Conservation (phyloP, 2,113 vertebrate species). For the Hippocampus guttulatus region DNA sequence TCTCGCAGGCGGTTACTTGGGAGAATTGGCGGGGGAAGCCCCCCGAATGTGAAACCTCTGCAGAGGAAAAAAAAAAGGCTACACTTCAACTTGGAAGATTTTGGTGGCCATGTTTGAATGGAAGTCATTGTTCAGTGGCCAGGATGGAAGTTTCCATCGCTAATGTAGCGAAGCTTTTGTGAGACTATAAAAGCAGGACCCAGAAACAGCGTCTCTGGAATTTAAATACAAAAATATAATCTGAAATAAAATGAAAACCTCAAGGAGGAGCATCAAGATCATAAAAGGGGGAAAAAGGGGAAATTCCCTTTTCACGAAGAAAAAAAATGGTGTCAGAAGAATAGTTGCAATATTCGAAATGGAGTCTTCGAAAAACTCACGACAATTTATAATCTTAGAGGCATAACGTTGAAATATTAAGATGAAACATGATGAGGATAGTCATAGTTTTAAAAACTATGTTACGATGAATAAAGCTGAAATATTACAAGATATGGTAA, state of each 20-base stretch:
- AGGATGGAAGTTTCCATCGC: slow-evolving; percentile 55
- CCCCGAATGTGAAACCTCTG: slow-evolving; percentile 44
- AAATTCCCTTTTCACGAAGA: background rate
- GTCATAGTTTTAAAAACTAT: background rate
- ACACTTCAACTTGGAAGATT: slow-evolving; percentile 34
- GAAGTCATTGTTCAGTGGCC: slow-evolving; percentile 58
- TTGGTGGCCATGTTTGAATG: slow-evolving; percentile 55
- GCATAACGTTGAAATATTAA: background rate
- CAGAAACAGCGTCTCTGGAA: background rate
- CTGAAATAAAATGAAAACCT: background rate
- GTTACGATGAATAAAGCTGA: background rate
- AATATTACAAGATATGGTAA: background rate
- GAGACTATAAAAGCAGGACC: background rate
- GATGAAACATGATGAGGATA: background rate
- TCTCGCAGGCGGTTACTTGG: slow-evolving; percentile 61
- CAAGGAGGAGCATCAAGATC: background rate
- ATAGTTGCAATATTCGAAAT: background rate
- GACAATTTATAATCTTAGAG: background rate
- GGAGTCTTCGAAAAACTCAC: background rate
- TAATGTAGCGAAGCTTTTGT: slow-evolving; percentile 8
- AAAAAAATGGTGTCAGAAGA: background rate
- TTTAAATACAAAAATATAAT: background rate
- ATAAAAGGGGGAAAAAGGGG: background rate
- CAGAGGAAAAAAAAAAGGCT: slow-evolving; percentile 36
- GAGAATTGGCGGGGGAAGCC: slow-evolving; percentile 65